These are phyloP conservation scores for Cephus pulcher DNA, from an alignment of 2,888 invertebrate genomes.

Conservation along the genomic window DNA sequence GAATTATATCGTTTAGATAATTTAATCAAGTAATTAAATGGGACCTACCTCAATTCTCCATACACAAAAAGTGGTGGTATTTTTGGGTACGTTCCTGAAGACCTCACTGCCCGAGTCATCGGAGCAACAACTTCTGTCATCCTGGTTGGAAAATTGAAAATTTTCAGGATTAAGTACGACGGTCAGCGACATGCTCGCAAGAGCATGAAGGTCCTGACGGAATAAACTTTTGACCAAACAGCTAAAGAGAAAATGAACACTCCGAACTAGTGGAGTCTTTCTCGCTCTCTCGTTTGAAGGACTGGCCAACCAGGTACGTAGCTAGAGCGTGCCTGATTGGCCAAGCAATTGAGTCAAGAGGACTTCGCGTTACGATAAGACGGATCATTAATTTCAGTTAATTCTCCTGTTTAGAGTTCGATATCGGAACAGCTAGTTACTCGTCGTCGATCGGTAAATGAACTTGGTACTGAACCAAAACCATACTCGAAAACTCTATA, in stretches of 20 bases:
- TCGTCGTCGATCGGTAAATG: neutral
- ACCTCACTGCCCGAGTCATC: conserved; percentile 67
- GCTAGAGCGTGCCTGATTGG: neutral
- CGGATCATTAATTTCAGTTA: neutral
- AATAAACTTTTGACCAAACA: neutral
- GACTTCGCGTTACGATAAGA: neutral
- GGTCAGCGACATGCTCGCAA: neutral
- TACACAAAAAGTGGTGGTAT: conserved; percentile 83
- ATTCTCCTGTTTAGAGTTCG: neutral
- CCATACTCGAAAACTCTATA: neutral
- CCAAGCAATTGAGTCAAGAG: neutral
- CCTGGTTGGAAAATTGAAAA: conserved; percentile 41
- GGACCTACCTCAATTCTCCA: conserved; percentile 87
- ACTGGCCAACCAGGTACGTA: neutral
- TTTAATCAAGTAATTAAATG: neutral
- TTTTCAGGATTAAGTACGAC: neutral
- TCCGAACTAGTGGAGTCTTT: neutral
- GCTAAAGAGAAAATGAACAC: neutral
- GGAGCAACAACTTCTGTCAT: conserved; percentile 58
- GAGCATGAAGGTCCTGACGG: neutral
- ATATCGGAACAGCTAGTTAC: neutral
- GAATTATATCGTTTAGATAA: neutral
- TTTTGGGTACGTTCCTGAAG: conserved; percentile 83
- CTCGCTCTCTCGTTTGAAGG: neutral
- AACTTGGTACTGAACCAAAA: neutral